Evolutionary conservation across 1,140 invertebrate species (phyloP), one percentile per base, ranked within the genome.

Genomic region (Sinonovacula constricta): DNA sequence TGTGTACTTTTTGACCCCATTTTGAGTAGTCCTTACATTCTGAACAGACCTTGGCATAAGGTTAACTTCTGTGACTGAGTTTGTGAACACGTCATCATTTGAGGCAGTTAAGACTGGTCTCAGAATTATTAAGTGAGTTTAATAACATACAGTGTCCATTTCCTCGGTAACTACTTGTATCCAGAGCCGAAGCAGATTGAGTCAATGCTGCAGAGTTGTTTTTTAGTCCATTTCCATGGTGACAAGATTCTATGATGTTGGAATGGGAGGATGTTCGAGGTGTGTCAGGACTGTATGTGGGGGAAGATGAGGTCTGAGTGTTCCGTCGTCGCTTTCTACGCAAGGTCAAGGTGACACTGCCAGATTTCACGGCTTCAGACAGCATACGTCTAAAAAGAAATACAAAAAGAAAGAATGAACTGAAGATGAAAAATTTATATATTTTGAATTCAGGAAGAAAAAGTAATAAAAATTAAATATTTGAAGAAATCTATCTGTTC

Each of bases 11-110:
- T 54, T 18, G 59, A 26, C 24, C 33, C 57, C 30, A 34, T 68
- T 60, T n/a, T n/a, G n/a, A n/a, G n/a, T n/a, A n/a, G n/a, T n/a
- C n/a, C n/a, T n/a, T n/a, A n/a, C n/a, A n/a, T n/a, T n/a, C 22
- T 49, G 62, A 39, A 60, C 51, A 14, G 14, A 51, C 31, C 63
- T 60, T 53, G 65, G 75, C 3, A 69, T 12, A 36, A 60, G 51
- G 51, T 62, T 68, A 5, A 36, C 45, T 12, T 78, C 75, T 14
- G 67, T 39, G 54, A 54, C 31, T 24, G 75, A 69, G 24, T 69
- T 62, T 51, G 49, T 69, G 57, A 78, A 78, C 53, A 69, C 75
- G 60, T 77, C 75, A 45, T 78, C 75, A 53, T 78, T 78, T 0
- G 75, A 70, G 28, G 62, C 7, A 26, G 66, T 69, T n/a, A 24